These are phyloP conservation scores for Riparia riparia DNA, from an alignment of 2,113 vertebrate genomes.

Conservation along the genomic window DNA sequence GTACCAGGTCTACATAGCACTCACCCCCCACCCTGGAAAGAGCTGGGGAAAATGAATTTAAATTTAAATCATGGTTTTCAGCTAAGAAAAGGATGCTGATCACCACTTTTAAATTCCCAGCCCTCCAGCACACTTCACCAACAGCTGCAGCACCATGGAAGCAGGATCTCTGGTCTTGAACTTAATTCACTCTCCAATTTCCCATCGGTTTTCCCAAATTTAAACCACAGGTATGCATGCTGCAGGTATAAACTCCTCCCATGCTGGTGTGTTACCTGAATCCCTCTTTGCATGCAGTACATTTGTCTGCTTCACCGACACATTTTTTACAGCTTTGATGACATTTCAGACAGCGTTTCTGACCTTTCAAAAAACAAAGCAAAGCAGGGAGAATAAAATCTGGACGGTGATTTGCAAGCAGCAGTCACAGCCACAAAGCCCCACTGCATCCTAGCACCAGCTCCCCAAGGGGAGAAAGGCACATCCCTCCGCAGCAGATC, in stretches of 20 bases:
- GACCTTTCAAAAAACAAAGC: conserved; percentile 76
- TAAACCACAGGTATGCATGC: not conserved
- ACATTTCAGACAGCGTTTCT: conserved; percentile 86
- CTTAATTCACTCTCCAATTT: not conserved
- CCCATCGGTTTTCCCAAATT: not conserved
- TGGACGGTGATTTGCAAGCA: not conserved
- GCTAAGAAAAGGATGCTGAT: not conserved
- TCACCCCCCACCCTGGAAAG: not conserved
- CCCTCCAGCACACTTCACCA: not conserved
- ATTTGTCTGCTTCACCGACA: conserved; percentile 80
- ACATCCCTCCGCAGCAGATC: not conserved
- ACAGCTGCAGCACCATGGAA: not conserved
- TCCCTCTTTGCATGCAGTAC: conserved; percentile 84
- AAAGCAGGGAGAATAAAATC: not conserved
- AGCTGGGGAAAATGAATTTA: not conserved
- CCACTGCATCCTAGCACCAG: not conserved
- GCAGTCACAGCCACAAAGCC: not conserved
- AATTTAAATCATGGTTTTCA: not conserved
- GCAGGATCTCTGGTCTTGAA: not conserved
- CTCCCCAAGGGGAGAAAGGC: not conserved
- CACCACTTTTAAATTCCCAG: not conserved
- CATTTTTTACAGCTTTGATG: conserved; percentile 87
- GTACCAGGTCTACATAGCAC: not conserved
- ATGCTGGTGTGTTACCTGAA: conserved; percentile 80
- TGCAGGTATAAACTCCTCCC: not conserved